These are phyloP conservation scores for Xenopus borealis DNA, from an alignment of 2,113 vertebrate species.

Conservation along the genomic window DNA sequence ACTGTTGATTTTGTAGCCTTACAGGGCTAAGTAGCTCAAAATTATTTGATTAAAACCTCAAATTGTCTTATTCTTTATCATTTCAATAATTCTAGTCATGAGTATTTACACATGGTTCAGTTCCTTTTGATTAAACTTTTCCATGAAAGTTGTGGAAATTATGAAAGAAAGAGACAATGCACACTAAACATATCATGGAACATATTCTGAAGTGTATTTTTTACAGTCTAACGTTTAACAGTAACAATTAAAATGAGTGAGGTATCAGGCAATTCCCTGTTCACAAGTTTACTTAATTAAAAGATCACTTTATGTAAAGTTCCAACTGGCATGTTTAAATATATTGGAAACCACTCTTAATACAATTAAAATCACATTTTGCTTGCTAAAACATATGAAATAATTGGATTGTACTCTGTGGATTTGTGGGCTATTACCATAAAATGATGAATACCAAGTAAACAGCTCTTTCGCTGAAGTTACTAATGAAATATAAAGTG, in stretches of 20 bases:
- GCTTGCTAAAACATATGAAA: constrained; percentile 32
- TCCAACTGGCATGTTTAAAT: constrained; percentile 41
- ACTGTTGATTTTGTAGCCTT: constrained; percentile 66
- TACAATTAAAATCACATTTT: constrained; percentile 45
- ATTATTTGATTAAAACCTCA: constrained; percentile 78
- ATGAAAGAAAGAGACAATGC: neutral
- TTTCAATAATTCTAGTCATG: too few relatives aligned
- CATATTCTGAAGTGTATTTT: neutral
- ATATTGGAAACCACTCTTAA: constrained; percentile 36
- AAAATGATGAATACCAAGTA: constrained; percentile 7
- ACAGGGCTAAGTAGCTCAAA: constrained; percentile 73
- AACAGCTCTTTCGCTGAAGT: constrained; percentile 14
- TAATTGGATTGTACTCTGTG: constrained; percentile 31
- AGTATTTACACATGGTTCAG: too few relatives aligned
- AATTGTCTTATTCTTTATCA: too few relatives aligned
- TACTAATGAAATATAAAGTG: neutral
- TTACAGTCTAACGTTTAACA: neutral
- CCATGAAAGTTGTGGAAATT: neutral
- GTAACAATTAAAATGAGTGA: constrained; percentile 26
- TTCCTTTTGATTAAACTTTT: constrained; percentile 45
- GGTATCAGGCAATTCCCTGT: constrained; percentile 33
- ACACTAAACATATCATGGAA: neutral
- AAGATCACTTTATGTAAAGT: constrained; percentile 16
- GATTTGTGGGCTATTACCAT: constrained; percentile 35
- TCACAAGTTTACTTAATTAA: constrained; percentile 37